These are phyloP conservation scores for Trachymyrmex cornetzi DNA, from an alignment of 1,140 invertebrate genomes.

Conservation along the genomic window DNA sequence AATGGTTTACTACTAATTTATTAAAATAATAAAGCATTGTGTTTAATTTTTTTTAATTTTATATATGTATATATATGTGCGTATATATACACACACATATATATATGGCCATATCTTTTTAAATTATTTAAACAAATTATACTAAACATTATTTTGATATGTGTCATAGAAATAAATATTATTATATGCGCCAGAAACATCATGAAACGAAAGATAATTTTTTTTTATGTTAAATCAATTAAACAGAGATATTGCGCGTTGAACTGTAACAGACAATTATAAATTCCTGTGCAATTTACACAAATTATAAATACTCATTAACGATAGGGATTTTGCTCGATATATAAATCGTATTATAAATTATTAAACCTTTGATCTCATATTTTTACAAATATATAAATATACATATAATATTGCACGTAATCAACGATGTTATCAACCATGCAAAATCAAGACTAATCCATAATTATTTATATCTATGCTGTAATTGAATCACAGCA, in stretches of 20 bases:
- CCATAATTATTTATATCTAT: not conserved
- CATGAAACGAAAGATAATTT: slow-evolving; percentile 23
- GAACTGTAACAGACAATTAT: slow-evolving; percentile 72
- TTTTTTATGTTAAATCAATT: slow-evolving; percentile 52
- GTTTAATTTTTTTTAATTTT: not conserved
- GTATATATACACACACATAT: not conserved
- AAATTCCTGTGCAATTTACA: slow-evolving; percentile 81
- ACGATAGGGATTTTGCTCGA: slow-evolving; percentile 12
- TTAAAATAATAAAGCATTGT: not conserved
- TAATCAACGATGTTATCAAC: slow-evolving; percentile 8
- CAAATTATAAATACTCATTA: slow-evolving; percentile 80
- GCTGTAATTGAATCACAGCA: not conserved
- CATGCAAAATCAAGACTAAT: slow-evolving; percentile 5
- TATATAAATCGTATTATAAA: slow-evolving; percentile 59
- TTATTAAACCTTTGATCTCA: slow-evolving; percentile 37
- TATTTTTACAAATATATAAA: not conserved
- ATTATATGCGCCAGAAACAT: not conserved
- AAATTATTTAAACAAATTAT: not conserved
- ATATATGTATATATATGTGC: not conserved
- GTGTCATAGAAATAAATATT: not conserved
- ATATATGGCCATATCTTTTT: not conserved
- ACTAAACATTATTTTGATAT: slow-evolving; percentile 25
- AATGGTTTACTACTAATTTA: no score
- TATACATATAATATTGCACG: not conserved
- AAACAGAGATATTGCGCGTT: slow-evolving; percentile 28